A percentile compares a stretch with the other conserved stretches of the same genome.
These are phyloP conservation scores for Schizopygopsis pylzovi DNA, from an alignment of 2,797 vertebrate species.

Conservation along the genomic window DNA sequence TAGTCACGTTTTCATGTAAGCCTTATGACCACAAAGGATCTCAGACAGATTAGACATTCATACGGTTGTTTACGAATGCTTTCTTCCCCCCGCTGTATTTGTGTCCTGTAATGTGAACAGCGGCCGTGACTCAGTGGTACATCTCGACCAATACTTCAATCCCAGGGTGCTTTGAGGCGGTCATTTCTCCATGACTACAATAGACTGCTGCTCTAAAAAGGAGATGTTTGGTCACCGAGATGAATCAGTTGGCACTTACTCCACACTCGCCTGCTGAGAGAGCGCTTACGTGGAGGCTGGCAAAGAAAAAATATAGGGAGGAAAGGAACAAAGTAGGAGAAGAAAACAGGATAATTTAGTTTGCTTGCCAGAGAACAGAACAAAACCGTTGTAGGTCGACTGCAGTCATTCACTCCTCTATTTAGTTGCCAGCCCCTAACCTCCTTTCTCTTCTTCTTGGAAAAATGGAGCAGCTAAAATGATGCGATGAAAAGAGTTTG, in stretches of 20 bases:
- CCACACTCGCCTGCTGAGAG: constrained; percentile 23
- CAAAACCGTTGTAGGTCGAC: constrained; percentile 12
- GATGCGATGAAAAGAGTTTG: constrained; percentile 1
- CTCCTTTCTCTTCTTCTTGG: not conserved
- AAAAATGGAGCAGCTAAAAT: not conserved
- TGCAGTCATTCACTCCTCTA: not conserved
- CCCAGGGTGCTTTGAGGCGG: constrained; percentile 29
- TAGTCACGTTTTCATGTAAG: not conserved
- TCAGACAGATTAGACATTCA: not conserved
- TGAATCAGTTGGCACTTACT: constrained; percentile 14
- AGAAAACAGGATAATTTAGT: constrained; percentile 42
- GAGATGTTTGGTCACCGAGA: constrained; percentile 42
- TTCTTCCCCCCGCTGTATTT: constrained; percentile 8
- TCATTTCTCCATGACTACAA: constrained; percentile 35
- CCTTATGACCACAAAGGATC: not conserved
- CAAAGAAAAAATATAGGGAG: constrained; percentile 23
- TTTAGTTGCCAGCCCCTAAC: constrained; percentile 19
- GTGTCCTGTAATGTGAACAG: constrained; percentile 15
- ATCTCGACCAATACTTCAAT: constrained; percentile 30
- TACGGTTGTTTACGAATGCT: constrained; percentile 2
- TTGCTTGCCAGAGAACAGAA: constrained; percentile 30
- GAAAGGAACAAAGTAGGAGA: constrained; percentile 1
- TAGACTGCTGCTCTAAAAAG: constrained; percentile 42
- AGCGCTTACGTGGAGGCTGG: constrained; percentile 28
- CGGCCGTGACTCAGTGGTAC: constrained; percentile 16